A percentile compares a stretch with the other conserved stretches of the same genome.
These are phyloP conservation scores for Megalops atlanticus DNA, from an alignment of 2,113 vertebrate genomes.

Conservation along the genomic window DNA sequence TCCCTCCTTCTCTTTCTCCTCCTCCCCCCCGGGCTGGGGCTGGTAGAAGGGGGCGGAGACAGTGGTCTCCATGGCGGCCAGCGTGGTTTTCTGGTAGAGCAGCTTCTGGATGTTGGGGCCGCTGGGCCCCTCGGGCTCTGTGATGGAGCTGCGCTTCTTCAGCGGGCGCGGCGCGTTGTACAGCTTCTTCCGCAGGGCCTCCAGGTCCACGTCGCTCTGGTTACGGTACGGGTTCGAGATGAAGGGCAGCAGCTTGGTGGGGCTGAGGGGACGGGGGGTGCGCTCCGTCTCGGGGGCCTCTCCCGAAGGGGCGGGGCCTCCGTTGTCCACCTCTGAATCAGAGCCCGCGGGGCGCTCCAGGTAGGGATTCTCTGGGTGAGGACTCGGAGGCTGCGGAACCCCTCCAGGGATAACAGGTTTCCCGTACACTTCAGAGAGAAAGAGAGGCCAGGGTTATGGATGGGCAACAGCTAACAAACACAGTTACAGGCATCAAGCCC, in stretches of 20 bases:
- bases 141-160: constrained; percentile 97
- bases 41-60: constrained; percentile 67
- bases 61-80: constrained; percentile 93
- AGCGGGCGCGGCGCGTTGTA: constrained; percentile 89
- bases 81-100: constrained; percentile 92
- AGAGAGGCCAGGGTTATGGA: background rate
- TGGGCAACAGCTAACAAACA: background rate
- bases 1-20: constrained; percentile 64
- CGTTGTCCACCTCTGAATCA: constrained; percentile 68
- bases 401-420: constrained; percentile 85
- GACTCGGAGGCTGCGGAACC: constrained; percentile 45
- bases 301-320: constrained; percentile 44
- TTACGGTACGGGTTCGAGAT: constrained; percentile 92
- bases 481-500: background rate
- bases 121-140: constrained; percentile 91
- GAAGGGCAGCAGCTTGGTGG: constrained; percentile 94
- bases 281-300: constrained; percentile 82
- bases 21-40: constrained; percentile 62
- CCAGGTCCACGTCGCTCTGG: constrained; percentile 92
- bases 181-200: constrained; percentile 90
- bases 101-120: constrained; percentile 98
- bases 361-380: constrained; percentile 75
- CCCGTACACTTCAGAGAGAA: constrained; percentile 78
- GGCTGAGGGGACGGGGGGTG: constrained; percentile 92
- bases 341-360: constrained; percentile 72